Evolutionary conservation across 1,140 invertebrate species (phyloP), one percentile per base, ranked within the genome.

Genomic region (Ceratosolen solmsi): DNA sequence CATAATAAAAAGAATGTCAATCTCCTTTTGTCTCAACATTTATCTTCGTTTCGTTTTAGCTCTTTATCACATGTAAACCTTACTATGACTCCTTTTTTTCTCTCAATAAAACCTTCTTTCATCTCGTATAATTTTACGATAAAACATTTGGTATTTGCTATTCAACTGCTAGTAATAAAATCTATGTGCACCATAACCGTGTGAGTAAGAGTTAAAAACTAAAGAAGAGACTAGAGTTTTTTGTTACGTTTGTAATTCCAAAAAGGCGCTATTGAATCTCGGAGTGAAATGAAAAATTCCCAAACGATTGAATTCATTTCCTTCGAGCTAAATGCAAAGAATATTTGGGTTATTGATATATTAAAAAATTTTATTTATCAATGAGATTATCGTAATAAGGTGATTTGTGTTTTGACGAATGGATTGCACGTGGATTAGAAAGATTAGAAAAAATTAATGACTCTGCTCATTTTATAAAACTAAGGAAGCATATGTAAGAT

Each of bases 231-330:
- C 1, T 7, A 76, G 58, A 63, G 58, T 20, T 17, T 78, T 78
- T 68, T 56, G 51, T 58, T 72, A 46, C 71, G 72, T 79, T 79
- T 79, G 54, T 72, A 71, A 79, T 79, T 79, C 76, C 46, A 51
- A 77, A 46, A 46, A n/a, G 54, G n/a, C 22, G 11, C 58, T 30
- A 33, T 38, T 46, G 41, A 65, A 46, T n/a, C 9, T 22, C 4
- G 20, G 54, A 25, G 20, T 22, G 20, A 58, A 58, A n/a, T n/a
- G n/a, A n/a, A n/a, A n/a, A n/a, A n/a, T n/a, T n/a, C n/a, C n/a
- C n/a, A n/a, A n/a, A n/a, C n/a, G n/a, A n/a, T n/a, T n/a, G n/a
- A n/a, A n/a, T n/a, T n/a, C n/a, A n/a, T n/a, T n/a, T n/a, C n/a
- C n/a, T n/a, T n/a, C n/a, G n/a, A n/a, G n/a, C n/a, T n/a, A n/a